Evolutionary conservation across 2,113 vertebrate species (phyloP).

Genomic region (Columbina picui): DNA sequence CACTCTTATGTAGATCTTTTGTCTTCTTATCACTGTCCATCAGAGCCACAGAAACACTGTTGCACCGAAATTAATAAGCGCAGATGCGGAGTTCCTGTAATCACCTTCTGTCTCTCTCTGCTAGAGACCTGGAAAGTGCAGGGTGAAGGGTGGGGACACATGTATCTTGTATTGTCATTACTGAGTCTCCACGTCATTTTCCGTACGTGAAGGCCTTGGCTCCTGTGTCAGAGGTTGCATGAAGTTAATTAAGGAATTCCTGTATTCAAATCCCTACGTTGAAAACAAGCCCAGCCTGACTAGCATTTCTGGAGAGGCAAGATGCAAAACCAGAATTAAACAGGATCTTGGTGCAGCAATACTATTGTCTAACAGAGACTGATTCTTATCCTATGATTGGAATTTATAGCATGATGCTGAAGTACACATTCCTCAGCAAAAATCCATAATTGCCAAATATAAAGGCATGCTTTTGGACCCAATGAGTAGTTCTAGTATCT

Average conservation of each 20-base stretch:
- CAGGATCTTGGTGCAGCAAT: neutral
- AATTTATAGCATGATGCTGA: neutral
- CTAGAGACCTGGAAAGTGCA: neutral
- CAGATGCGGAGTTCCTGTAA: neutral
- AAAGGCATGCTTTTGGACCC: neutral
- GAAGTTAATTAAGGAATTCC: conserved; percentile 28
- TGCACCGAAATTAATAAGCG: neutral
- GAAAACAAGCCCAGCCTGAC: neutral
- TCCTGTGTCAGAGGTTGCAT: neutral
- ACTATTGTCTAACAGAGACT: neutral
- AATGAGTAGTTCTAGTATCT: neutral
- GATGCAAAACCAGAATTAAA: conserved; percentile 25
- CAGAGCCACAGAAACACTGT: neutral
- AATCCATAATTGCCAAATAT: neutral
- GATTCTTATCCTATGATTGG: neutral
- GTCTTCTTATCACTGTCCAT: neutral
- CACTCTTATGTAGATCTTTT: neutral
- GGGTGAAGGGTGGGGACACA: neutral
- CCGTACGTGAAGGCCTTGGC: neutral
- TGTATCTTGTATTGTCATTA: neutral
- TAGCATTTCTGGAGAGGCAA: neutral
- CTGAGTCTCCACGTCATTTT: neutral
- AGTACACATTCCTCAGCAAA: neutral
- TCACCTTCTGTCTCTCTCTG: neutral
- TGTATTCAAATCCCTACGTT: neutral